phyloP scores from a whole-genome alignment of 35 echinoderm and acorn worm species.

The Patiria miniata region DNA sequence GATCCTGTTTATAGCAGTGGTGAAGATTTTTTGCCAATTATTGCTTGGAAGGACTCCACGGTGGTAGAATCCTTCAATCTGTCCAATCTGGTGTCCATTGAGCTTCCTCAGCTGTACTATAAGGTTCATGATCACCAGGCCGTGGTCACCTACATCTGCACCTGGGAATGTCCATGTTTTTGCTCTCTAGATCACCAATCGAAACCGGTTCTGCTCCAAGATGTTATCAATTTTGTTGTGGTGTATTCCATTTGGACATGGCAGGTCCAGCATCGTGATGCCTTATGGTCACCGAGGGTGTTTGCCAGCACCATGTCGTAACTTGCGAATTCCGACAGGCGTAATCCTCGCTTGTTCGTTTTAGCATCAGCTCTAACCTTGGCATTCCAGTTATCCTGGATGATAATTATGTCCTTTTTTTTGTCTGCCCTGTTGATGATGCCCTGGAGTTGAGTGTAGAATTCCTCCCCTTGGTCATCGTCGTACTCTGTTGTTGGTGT shows the following conservation, averaged over 20 bases:
- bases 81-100: not conserved
- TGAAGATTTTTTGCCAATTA: slow-evolving; percentile 10
- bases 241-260: slow-evolving; percentile 24
- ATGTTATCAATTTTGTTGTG: slow-evolving; percentile 52
- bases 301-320: slow-evolving; percentile 15
- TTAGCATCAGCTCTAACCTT: slow-evolving; percentile 42
- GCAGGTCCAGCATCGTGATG: slow-evolving; percentile 20
- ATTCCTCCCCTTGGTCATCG: not conserved
- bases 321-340: slow-evolving; percentile 39
- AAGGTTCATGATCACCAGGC: slow-evolving; percentile 53
- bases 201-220: slow-evolving; percentile 14
- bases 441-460: not conserved
- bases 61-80: slow-evolving; percentile 2
- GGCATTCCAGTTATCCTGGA: slow-evolving; percentile 65
- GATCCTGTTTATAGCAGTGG: too few species aligned
- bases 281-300: slow-evolving; percentile 30
- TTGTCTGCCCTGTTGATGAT: not conserved
- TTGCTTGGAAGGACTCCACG: not conserved
- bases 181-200: slow-evolving; percentile 25
- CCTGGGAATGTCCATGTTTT: slow-evolving; percentile 60
- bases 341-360: not conserved
- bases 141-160: slow-evolving; percentile 70
- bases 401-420: slow-evolving; percentile 45
- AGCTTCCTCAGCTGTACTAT: slow-evolving; percentile 29
- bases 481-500: too few species aligned